phyloP scores from a whole-genome alignment of 2,888 invertebrate genomes.

The Parnassius smintheus region DNA sequence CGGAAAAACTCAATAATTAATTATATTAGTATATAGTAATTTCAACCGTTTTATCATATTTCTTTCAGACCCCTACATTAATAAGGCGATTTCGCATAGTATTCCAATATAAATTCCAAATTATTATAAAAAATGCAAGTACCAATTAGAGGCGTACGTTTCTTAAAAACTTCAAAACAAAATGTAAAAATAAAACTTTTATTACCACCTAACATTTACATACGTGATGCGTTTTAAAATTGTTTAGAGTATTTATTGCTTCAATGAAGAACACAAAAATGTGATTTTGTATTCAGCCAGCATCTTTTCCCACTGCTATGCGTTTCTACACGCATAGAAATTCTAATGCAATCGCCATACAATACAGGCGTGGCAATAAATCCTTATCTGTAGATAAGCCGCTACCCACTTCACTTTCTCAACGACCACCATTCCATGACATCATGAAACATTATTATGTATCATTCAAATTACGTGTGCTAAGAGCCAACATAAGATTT shows the following conservation, averaged over 20 bases:
- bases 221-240: slow-evolving; percentile 9
- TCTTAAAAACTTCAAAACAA: slow-evolving; percentile 6
- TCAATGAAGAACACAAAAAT: slow-evolving; percentile 15
- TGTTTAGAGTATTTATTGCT: slow-evolving; percentile 18
- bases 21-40: too few species aligned
- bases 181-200: not conserved
- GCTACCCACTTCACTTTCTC: slow-evolving; percentile 38
- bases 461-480: slow-evolving; percentile 22
- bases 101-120: too few species aligned
- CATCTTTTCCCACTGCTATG: slow-evolving; percentile 14
- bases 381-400: slow-evolving; percentile 56
- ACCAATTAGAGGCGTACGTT: too few species aligned
- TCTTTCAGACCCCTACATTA: too few species aligned
- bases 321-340: slow-evolving; percentile 21
- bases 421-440: slow-evolving; percentile 27
- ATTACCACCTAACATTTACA: slow-evolving; percentile 15
- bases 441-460: slow-evolving; percentile 22
- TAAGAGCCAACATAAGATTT: slow-evolving; percentile 12
- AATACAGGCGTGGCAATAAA: slow-evolving; percentile 45
- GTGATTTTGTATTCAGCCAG: slow-evolving; percentile 19
- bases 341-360: slow-evolving; percentile 41
- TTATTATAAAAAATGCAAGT: too few species aligned
- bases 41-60: too few species aligned
- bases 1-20: too few species aligned
- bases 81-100: too few species aligned